These are phyloP conservation scores for Melanostoma scalare DNA, from an alignment of 2,888 invertebrate genomes.

Conservation along the genomic window DNA sequence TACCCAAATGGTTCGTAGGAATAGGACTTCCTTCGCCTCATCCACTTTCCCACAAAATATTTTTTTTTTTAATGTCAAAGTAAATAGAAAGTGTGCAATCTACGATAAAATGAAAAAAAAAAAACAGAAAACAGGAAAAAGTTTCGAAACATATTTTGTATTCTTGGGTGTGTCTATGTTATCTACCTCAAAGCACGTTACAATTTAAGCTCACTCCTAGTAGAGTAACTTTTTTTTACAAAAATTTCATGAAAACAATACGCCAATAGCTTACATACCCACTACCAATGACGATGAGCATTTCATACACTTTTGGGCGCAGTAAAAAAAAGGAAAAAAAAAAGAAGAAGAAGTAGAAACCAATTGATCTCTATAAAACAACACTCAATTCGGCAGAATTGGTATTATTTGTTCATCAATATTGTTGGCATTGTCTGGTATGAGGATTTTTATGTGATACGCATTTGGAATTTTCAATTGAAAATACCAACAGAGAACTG, in stretches of 20 bases:
- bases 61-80: too few species aligned
- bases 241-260: background rate
- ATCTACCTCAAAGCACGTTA: too few species aligned
- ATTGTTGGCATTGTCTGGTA: constrained; percentile 1
- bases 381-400: constrained; percentile 20
- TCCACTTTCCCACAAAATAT: too few species aligned
- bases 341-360: background rate
- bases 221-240: too few species aligned
- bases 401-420: constrained; percentile 21
- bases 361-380: constrained; percentile 17
- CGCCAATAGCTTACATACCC: constrained; percentile 2
- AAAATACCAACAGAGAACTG: background rate
- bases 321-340: background rate
- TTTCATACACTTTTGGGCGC: background rate
- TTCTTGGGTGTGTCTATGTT: too few species aligned
- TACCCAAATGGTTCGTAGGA: too few species aligned
- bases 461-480: constrained; percentile 20
- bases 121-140: too few species aligned
- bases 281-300: background rate
- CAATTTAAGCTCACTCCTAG: too few species aligned
- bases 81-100: too few species aligned
- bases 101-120: too few species aligned
- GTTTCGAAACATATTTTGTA: too few species aligned
- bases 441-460: constrained; percentile 8
- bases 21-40: too few species aligned